A percentile compares a stretch with the other conserved stretches of the same genome.
phyloP scores from a whole-genome alignment of 1,140 invertebrate species.

The Meloidogyne exigua region DNA sequence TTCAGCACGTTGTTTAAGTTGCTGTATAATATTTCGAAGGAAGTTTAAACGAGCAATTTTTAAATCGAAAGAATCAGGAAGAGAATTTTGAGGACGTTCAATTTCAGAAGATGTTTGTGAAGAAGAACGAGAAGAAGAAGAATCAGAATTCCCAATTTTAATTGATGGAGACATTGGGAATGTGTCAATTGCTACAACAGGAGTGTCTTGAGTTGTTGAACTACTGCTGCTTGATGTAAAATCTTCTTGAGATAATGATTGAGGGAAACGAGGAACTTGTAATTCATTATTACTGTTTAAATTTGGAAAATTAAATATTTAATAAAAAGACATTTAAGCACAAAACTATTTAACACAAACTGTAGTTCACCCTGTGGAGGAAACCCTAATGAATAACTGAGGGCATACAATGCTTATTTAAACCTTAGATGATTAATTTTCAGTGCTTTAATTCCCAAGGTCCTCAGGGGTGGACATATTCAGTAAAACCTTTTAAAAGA shows the following conservation, averaged over 20 bases:
- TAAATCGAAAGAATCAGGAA: background rate
- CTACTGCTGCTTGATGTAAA: background rate
- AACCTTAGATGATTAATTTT: too few species aligned
- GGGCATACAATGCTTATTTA: too few species aligned
- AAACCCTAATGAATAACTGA: too few species aligned
- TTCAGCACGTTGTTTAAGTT: slow-evolving; percentile 59
- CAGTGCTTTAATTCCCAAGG: too few species aligned
- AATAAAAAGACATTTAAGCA: too few species aligned
- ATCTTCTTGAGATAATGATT: background rate
- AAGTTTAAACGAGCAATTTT: slow-evolving; percentile 54
- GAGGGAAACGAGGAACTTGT: background rate
- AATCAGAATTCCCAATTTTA: slow-evolving; percentile 6
- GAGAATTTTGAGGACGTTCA: background rate
- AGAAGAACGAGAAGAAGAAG: slow-evolving; percentile 1
- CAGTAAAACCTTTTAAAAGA: too few species aligned
- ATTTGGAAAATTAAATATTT: background rate
- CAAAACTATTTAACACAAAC: too few species aligned
- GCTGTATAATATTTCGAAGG: slow-evolving; percentile 48
- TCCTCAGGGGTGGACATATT: too few species aligned
- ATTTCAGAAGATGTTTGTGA: slow-evolving; percentile 11
- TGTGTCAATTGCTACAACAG: slow-evolving; percentile 30
- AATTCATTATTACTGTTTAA: background rate
- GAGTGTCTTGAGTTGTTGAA: background rate
- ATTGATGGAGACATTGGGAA: slow-evolving; percentile 15
- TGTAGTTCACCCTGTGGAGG: too few species aligned